These are phyloP conservation scores for Glaucomys volans DNA, from an alignment of 2,113 vertebrate species.

Conservation along the genomic window DNA sequence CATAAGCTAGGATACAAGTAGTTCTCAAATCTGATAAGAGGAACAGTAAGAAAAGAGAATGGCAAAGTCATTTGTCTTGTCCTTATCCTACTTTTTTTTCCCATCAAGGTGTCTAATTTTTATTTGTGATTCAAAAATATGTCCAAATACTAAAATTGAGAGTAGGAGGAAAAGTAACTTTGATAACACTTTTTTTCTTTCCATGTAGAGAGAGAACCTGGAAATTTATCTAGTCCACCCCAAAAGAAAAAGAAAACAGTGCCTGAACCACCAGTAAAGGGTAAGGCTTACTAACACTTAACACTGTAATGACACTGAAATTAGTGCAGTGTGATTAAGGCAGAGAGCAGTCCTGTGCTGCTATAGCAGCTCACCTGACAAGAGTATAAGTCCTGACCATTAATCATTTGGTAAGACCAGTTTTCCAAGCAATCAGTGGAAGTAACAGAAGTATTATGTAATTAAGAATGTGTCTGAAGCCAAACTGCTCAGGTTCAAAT, in stretches of 20 bases:
- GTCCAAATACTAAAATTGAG: conserved; percentile 6
- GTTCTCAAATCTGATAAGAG: neutral
- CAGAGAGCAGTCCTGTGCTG: neutral
- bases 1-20: neutral
- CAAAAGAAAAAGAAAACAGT: conserved; percentile 84
- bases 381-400: neutral
- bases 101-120: neutral
- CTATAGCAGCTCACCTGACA: neutral
- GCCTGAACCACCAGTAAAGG: conserved; percentile 77
- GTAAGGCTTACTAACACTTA: conserved; percentile 78
- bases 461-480: neutral
- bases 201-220: conserved; percentile 73
- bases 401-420: conserved; percentile 15
- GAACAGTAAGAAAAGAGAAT: neutral
- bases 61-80: neutral
- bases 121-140: conserved; percentile 19
- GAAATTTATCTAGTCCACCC: conserved; percentile 57
- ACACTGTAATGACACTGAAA: neutral
- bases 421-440: conserved; percentile 20
- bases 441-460: neutral
- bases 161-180: neutral
- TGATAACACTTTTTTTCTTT: neutral
- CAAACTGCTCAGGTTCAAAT: neutral
- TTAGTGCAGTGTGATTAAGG: neutral
- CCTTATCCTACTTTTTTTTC: neutral